Base-by-base conservation (phyloP, 2,113 vertebrate species). In the Pachycephala philippinensis region DNA sequence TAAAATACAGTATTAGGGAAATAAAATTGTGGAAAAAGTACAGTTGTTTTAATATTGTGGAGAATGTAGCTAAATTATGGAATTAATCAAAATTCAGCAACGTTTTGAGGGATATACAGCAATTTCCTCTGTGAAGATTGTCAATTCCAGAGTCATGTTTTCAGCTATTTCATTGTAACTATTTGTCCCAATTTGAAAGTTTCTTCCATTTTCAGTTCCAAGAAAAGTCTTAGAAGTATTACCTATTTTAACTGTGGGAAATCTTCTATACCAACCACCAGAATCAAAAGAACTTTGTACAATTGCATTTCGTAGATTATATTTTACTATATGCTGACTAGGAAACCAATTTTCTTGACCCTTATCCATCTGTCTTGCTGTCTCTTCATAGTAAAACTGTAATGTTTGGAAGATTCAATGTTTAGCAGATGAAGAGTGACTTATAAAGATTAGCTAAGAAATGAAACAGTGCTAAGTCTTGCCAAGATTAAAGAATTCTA, bases 271-370 rank as follows among this genome's bases (percentile, higher is more conserved):
- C 11, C 11, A 75, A 17, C 9, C 15, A 83, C 39, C 39, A 87
- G 53, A 93, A 89, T 47, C n/a, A 64, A 92, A 39, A 40, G 30
- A 87, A 70, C 7, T 53, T 83, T 64, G 42, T 65, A 91, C 90
- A 17, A 16, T 7, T 93, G 15, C 24, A 59, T 8, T 45, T 87
- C 39, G 14, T 53, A 68, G 37, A 33, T 61, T 50, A 17, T 40
- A 72, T 69, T 76, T 94, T 84, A 49, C 23, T 50, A n/a, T n/a
- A 89, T 83, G 50, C 28, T 93, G 89, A 89, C 49, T 68, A 84
- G 39, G 72, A 93, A 97, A 94, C 42, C 61, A 59, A 76, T 91
- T 93, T 95, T 50, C 47, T 75, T 84, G 54, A 86, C 68, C 27
- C 12, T 71, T 75, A 81, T 37, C 64, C 57, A 59, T 66, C 54